phyloP scores from a whole-genome alignment of 2,797 vertebrate genomes.

The Danio aesculapii region DNA sequence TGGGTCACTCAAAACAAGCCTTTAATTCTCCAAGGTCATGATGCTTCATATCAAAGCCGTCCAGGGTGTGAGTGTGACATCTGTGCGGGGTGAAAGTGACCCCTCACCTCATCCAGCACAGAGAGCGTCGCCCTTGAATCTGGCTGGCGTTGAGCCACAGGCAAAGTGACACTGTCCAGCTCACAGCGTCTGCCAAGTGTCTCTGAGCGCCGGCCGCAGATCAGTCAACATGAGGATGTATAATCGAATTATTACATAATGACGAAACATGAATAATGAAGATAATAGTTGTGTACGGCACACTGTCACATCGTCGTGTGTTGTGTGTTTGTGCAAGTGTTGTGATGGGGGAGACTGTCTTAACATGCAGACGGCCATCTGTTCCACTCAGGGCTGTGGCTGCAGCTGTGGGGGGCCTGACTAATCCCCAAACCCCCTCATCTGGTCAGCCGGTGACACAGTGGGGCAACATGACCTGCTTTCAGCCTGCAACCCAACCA shows the following conservation, averaged over 20 bases:
- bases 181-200: slow-evolving; percentile 55
- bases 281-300: slow-evolving; percentile 30
- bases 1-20: neutral
- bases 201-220: slow-evolving; percentile 15
- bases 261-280: slow-evolving; percentile 39
- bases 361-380: slow-evolving; percentile 59
- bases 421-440: slow-evolving; percentile 57
- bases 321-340: slow-evolving; percentile 16
- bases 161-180: slow-evolving; percentile 54
- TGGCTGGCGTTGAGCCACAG: slow-evolving; percentile 54
- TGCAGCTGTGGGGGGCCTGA: slow-evolving; percentile 44
- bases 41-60: neutral
- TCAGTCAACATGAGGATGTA: slow-evolving; percentile 43
- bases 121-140: slow-evolving; percentile 51
- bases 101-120: slow-evolving; percentile 39
- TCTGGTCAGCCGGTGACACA: slow-evolving; percentile 49
- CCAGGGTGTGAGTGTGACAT: slow-evolving; percentile 1
- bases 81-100: slow-evolving; percentile 13
- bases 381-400: slow-evolving; percentile 47
- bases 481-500: slow-evolving; percentile 44
- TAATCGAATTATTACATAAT: slow-evolving; percentile 40
- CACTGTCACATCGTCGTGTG: slow-evolving; percentile 17
- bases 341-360: slow-evolving; percentile 48
- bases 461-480: slow-evolving; percentile 53
- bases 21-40: slow-evolving; percentile 12